These are phyloP conservation scores for Arnoldichthys spilopterus DNA, from an alignment of 2,797 vertebrate genomes.

Conservation along the genomic window DNA sequence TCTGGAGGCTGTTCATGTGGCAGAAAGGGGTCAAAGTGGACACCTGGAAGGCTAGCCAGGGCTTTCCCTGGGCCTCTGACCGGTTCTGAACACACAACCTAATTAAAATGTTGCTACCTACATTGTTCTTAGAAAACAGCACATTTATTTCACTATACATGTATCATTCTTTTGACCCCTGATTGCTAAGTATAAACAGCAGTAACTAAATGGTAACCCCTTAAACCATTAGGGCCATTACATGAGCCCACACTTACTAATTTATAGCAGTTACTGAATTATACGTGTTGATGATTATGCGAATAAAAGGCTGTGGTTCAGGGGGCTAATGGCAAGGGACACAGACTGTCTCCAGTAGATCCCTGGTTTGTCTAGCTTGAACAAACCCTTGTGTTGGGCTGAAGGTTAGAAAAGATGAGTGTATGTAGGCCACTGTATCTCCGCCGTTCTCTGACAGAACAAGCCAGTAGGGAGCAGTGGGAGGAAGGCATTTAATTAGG, in stretches of 20 bases:
- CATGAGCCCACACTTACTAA: background rate
- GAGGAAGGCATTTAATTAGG: constrained; percentile 84
- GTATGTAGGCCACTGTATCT: constrained; percentile 82
- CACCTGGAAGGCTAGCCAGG: constrained; percentile 4
- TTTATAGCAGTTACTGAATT: background rate
- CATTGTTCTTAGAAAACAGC: background rate
- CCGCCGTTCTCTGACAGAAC: constrained; percentile 75
- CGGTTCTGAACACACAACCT: no score
- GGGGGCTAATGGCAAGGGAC: background rate
- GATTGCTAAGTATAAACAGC: background rate
- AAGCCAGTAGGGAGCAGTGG: constrained; percentile 79
- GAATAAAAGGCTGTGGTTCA: background rate
- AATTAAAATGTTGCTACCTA: no score
- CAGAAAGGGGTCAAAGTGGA: constrained; percentile 46
- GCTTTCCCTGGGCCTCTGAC: background rate
- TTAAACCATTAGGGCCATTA: background rate
- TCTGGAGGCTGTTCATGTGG: constrained; percentile 38
- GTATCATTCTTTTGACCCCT: background rate
- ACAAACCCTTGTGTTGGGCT: constrained; percentile 40
- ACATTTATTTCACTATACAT: background rate
- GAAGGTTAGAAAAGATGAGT: constrained; percentile 60
- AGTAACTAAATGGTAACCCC: no score
- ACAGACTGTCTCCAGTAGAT: constrained; percentile 11
- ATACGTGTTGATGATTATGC: background rate
- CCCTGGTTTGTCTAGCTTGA: constrained; percentile 21